Evolutionary conservation across 2,797 vertebrate species (phyloP), one percentile per base, ranked within the genome.

Genomic region (Phalanger gymnotis): DNA sequence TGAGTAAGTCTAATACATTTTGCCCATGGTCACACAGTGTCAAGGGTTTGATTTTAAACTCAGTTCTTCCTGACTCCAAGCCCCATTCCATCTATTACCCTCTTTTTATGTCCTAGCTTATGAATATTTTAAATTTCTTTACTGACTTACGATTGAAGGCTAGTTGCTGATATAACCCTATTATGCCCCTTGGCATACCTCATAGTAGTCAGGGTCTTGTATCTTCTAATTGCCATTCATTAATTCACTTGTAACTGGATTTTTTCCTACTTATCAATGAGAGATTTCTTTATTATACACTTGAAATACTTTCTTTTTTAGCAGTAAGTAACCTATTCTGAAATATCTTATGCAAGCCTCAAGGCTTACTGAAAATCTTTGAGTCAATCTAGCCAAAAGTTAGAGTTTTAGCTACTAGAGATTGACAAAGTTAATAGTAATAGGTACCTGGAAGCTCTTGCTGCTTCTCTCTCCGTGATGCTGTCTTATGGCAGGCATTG

Each of bases 281-380:
- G 56, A 40, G 53, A 87, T 95, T 96, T 90, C 91, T 95, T 93
- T 93, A 81, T 92, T 94, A 96, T 96, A 92, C 16, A 16, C 58
- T 91, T 73, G 73, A 53, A 94, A 57, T 97, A 94, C 93, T 81
- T 40, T n/a, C 31, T 96, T 97, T 96, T 97, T 95, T 47, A 92
- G 61, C 94, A 61, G 90, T 95, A 91, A 53, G 96, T 94, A 97
- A 73, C 56, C 56, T 73, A 54, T 90, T 73, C 96, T 95, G 58
- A 94, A 94, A 97, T 53, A 22, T 93, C 90, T 34, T 7, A 30
- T 40, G 0, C 31, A 91, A 56, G 90, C 51, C 52, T 94, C 92
- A 58, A 93, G 19, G 34, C 27, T 57, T 91, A 9, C 93, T 93
- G 91, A 58, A 91, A 87, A 87, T 10, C n/a, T 89, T 94, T 95